Evolutionary conservation across 2,888 invertebrate genomes (phyloP), one percentile per base, ranked within the genome.

Genomic region (Stenodera caucasica): DNA sequence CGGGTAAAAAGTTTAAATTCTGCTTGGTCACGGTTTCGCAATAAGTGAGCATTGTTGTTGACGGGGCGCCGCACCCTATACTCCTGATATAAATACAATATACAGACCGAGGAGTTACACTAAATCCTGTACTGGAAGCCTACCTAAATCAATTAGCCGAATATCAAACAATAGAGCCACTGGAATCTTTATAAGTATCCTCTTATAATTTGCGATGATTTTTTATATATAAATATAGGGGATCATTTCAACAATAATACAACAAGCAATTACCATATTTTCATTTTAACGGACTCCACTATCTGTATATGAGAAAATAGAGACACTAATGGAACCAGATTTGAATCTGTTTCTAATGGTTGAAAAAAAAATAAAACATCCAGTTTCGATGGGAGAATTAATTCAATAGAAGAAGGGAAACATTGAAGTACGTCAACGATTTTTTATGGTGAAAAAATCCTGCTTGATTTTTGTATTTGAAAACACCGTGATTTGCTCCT

Each of bases 11-110:
- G 72, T 73, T 70, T 60, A 67, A 71, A 77, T 72, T 76, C 68
- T 72, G 78, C 75, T 70, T 63, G 72, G 77, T 78, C 78, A 78
- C 70, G 73, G 73, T 75, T 74, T 75, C 65, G 78, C 77, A 78
- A 78, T 78, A 78, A 77, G 74, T 71, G 72, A 69, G 72, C 65
- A 73, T 73, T 74, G 74, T 72, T 70, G 74, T 76, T 72, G 71
- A 74, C 73, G 68, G 72, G 73, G 75, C 71, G 70, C 69, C 74
- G 69, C 71, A 70, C 69, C 71, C 68, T 59, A 67, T 66, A 67
- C 57, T 67, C 61, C 69, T 67, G 64, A 65, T 59, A 63, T 65
- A 61, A 65, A 65, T 58, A 63, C 66, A 61, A 3, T 18, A 18
- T 40, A 40, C 18, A 40, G 18, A 8, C 11, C 18, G 2, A 40